Evolutionary conservation across 2,797 vertebrate species (phyloP).

Genomic region (Decapterus maruadsi): DNA sequence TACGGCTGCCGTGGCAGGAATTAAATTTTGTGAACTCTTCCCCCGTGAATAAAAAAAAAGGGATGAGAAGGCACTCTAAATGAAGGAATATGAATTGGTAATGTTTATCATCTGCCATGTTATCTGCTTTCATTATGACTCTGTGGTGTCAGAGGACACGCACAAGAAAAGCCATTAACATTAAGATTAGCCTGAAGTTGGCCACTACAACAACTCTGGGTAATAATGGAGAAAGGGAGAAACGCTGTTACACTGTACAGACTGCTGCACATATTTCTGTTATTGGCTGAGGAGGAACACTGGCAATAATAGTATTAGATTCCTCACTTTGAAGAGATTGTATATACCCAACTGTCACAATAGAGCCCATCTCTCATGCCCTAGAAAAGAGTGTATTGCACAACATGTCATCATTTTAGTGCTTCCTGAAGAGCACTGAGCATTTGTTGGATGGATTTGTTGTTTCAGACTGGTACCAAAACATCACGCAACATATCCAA

Average conservation of each 20-base stretch:
- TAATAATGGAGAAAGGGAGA: conserved; percentile 43
- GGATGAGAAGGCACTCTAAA: conserved; percentile 31
- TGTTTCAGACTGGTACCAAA: conserved; percentile 25
- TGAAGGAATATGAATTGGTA: conserved; percentile 39
- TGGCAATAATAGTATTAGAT: conserved; percentile 58
- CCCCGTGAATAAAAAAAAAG: conserved; percentile 36
- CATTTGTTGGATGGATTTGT: conserved; percentile 43
- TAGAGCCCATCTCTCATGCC: conserved; percentile 47
- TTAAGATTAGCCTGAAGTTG: conserved; percentile 55
- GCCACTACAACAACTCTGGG: conserved; percentile 30
- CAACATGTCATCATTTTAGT: conserved; percentile 66
- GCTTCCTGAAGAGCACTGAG: conserved; percentile 30
- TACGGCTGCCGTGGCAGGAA: conserved; percentile 14
- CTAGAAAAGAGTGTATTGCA: conserved; percentile 58
- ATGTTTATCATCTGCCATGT: conserved; percentile 44
- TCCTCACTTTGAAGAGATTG: conserved; percentile 66
- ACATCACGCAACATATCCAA: not conserved
- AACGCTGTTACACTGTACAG: conserved; percentile 32
- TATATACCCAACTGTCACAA: conserved; percentile 67
- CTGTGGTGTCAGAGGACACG: conserved; percentile 43
- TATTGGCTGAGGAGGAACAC: conserved; percentile 49
- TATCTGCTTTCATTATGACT: conserved; percentile 54
- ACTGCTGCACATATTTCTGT: conserved; percentile 37
- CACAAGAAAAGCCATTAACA: conserved; percentile 64
- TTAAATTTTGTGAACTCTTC: conserved; percentile 39